Evolutionary conservation across 2,888 invertebrate genomes (phyloP).

Genomic region (Calephelis perditalis): DNA sequence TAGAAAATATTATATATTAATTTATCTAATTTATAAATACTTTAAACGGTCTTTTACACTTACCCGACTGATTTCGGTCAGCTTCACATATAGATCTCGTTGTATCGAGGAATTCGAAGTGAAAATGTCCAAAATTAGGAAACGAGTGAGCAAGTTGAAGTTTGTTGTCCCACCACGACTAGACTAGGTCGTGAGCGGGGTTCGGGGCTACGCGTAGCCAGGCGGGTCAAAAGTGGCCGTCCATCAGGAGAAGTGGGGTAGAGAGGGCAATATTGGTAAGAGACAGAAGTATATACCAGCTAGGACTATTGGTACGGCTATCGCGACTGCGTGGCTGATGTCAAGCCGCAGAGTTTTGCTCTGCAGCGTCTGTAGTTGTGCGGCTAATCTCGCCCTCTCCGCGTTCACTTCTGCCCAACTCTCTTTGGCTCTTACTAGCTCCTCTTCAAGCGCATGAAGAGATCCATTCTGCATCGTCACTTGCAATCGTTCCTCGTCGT

Average conservation of each 20-base stretch:
- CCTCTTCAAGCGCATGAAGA: constrained; percentile 83
- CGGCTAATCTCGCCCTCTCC: constrained; percentile 79
- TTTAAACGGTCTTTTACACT: constrained; percentile 25
- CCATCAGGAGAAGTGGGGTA: constrained; percentile 80
- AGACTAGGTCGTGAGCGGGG: constrained; percentile 21
- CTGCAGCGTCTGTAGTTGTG: constrained; percentile 79
- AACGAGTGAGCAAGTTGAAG: constrained; percentile 32
- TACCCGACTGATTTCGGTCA: constrained; percentile 2
- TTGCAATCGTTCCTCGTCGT: constrained; percentile 44
- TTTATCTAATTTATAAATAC: constrained; percentile 51
- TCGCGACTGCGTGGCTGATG: constrained; percentile 76
- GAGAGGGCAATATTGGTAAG: constrained; percentile 40
- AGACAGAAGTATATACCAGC: constrained; percentile 79
- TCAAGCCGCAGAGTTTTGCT: constrained; percentile 76
- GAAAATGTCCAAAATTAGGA: constrained; percentile 21
- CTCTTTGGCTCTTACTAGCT: constrained; percentile 85
- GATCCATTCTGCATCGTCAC: constrained; percentile 69
- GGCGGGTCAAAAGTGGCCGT: constrained; percentile 78
- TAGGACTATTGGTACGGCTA: constrained; percentile 74
- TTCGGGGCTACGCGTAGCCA: constrained; percentile 56
- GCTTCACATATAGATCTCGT: constrained; percentile 5
- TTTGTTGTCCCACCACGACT: constrained; percentile 23
- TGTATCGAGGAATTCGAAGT: constrained; percentile 13
- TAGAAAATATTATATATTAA: constrained; percentile 34
- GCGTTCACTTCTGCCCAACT: constrained; percentile 82